Evolutionary conservation across 2,113 vertebrate genomes (phyloP), one percentile per base, ranked within the genome.

Genomic region (Chitala chitala): DNA sequence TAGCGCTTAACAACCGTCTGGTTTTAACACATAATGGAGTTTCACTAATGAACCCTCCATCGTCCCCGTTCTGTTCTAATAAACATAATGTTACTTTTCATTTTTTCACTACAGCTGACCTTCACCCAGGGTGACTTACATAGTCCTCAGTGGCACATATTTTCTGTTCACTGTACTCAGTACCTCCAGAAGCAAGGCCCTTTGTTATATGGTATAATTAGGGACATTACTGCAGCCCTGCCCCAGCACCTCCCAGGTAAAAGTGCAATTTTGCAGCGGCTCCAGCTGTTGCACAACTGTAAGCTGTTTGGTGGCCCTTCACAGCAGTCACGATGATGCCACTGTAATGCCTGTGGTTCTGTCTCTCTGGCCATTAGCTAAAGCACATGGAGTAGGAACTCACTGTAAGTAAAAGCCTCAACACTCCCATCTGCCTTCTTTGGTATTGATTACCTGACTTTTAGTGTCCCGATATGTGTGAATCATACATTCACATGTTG

Each of bases 11-110:
- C 22, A 42, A 68, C 15, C 46, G 64, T 26, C 63, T 48, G 64
- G 42, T 29, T 68, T 68, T 68, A 68, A 15, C 26, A 46, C 64
- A n/a, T 26, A 68, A 68, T 68, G 38, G 46, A 44, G 64, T 68
- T 15, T 5, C 38, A 12, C 40, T 46, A 68, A 68, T 68, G 64
- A 68, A 7, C n/a, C 64, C 10, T 46, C 26, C 26, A 22, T 15
- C 17, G 17, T n/a, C 53, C n/a, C 44, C 12, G 26, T 36, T 63
- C 40, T 29, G 22, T 42, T 46, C 31, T 63, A 63, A 63, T 33
- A 8, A 17, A 33, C 2, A 36, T 61, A 36, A 61, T 29, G 38
- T 61, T 38, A 38, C 26, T 66, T 24, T 66, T 29, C 36, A 44
- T 22, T 24, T 44, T 9, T 22, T 68, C 42, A 24, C n/a, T n/a